Evolutionary conservation across 2,888 invertebrate species (phyloP).

Genomic region (Acanthosepion esculentum): DNA sequence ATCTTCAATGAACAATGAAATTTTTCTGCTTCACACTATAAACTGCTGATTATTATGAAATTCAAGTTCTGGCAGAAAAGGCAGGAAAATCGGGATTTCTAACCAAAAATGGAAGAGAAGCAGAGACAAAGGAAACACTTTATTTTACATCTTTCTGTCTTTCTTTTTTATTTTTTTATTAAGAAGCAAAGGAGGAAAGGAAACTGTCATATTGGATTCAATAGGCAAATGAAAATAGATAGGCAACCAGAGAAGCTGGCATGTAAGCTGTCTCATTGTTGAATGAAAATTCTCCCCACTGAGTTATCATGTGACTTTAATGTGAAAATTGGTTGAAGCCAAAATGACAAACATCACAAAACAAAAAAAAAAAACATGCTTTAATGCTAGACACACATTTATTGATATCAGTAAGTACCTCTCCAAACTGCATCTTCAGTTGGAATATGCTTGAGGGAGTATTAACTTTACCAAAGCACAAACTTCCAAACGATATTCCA

Average conservation of each 20-base stretch:
- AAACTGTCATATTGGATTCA: background rate
- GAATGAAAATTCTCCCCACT: background rate
- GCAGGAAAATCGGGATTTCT: background rate
- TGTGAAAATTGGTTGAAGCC: background rate
- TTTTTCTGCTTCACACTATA: background rate
- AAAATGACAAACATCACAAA: background rate
- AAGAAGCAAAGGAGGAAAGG: background rate
- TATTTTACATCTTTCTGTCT: background rate
- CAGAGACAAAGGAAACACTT: background rate
- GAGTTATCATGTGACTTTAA: background rate
- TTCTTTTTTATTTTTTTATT: background rate
- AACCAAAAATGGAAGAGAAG: background rate
- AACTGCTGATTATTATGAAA: background rate
- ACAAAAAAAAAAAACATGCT: background rate
- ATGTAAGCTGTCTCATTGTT: background rate
- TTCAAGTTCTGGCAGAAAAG: background rate
- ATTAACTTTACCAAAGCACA: slow-evolving; percentile 1
- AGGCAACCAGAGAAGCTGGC: background rate
- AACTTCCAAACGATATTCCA: background rate
- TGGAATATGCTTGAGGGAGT: background rate
- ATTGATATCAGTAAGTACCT: background rate
- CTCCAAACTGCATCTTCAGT: background rate
- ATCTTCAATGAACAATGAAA: too few species aligned
- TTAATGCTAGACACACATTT: background rate
- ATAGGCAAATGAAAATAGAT: background rate